Conservation (phyloP, 64 coral and sea anemone genomes). For the Pachyseris speciosa region DNA sequence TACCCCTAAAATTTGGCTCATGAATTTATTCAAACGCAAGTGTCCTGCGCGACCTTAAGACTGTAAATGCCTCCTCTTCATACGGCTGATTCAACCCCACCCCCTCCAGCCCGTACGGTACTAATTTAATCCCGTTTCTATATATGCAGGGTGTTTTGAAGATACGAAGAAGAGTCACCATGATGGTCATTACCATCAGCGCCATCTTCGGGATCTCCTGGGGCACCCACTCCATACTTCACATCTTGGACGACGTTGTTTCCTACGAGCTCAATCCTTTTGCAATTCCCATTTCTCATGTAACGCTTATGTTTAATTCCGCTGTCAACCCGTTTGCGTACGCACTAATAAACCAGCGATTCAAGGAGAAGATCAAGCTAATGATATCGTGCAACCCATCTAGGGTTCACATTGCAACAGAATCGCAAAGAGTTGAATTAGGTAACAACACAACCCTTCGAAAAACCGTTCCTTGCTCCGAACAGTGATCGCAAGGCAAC, state of each 20-base stretch:
- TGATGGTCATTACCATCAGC: slow-evolving; percentile 45
- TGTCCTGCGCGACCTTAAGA: too few relatives aligned
- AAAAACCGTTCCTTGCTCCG: too few relatives aligned
- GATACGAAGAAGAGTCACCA: slow-evolving; percentile 23
- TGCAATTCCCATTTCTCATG: neutral
- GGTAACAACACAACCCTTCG: too few relatives aligned
- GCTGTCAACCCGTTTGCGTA: slow-evolving; percentile 43
- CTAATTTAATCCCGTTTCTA: too few relatives aligned
- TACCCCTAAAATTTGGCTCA: too few relatives aligned
- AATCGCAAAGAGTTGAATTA: too few relatives aligned
- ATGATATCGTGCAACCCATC: neutral
- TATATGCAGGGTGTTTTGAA: neutral
- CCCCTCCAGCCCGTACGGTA: too few relatives aligned
- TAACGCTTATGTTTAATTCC: slow-evolving; percentile 37
- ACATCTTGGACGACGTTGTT: neutral
- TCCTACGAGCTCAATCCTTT: neutral
- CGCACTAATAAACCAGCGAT: neutral
- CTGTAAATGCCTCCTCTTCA: too few relatives aligned
- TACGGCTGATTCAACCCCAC: too few relatives aligned
- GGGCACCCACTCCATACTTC: neutral
- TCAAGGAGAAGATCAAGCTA: neutral
- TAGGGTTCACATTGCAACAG: too few relatives aligned
- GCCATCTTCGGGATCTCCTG: slow-evolving; percentile 9
- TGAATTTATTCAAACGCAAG: too few relatives aligned
- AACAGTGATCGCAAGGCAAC: too few relatives aligned